Evolutionary conservation across 2,113 vertebrate genomes (phyloP).

Genomic region (Scytalopus superciliaris): DNA sequence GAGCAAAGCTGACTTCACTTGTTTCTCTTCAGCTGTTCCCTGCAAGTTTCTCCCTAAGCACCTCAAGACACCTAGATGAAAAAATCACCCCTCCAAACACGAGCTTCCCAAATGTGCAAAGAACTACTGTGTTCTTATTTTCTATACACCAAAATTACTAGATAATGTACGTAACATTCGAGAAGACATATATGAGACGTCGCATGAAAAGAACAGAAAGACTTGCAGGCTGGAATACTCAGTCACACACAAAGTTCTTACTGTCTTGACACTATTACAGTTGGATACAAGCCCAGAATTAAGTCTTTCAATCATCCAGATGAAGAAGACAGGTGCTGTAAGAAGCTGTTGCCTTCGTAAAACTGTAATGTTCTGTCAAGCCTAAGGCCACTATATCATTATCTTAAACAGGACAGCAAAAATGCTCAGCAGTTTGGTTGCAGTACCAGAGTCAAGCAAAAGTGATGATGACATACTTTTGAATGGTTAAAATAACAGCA

Average conservation of each 20-base stretch:
- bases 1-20: neutral
- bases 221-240: neutral
- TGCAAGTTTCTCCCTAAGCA: neutral
- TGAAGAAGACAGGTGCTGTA: neutral
- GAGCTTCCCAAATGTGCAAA: neutral
- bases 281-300: neutral
- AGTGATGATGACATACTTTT: neutral
- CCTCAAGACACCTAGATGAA: neutral
- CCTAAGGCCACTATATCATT: neutral
- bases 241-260: neutral
- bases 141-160: neutral
- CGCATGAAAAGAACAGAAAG: neutral
- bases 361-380: neutral
- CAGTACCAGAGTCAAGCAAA: neutral
- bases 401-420: neutral
- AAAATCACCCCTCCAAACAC: neutral
- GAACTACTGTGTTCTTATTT: neutral
- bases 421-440: fast-evolving
- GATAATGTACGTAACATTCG: neutral
- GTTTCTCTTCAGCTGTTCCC: neutral
- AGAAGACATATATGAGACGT: neutral
- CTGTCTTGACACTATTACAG: neutral
- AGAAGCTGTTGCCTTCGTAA: neutral
- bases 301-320: neutral
- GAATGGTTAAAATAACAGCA: neutral